Percentiles rank a stretch among this genome's conserved stretches.
These are phyloP conservation scores for Saimiri boliviensis DNA, from an alignment of 2,113 vertebrate genomes.

Conservation along the genomic window DNA sequence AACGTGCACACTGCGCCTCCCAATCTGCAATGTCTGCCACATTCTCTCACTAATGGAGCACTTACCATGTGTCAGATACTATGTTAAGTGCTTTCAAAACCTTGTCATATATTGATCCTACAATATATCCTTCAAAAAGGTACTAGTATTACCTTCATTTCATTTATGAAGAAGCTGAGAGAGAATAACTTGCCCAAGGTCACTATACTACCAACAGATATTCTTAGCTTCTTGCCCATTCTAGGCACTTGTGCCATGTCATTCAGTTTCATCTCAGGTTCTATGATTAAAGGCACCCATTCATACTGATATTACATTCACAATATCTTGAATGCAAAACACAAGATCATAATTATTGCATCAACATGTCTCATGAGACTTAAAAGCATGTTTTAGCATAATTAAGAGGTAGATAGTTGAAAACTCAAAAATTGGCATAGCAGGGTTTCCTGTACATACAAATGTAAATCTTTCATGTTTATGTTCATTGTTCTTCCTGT, in stretches of 20 bases:
- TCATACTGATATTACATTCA: neutral
- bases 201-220: neutral
- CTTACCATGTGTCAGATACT: neutral
- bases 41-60: neutral
- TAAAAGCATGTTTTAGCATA: constrained; percentile 15
- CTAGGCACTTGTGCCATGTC: neutral
- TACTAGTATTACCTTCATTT: neutral
- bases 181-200: neutral
- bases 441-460: neutral
- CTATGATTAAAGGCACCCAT: neutral
- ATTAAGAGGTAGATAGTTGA: constrained; percentile 35
- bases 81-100: neutral
- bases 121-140: neutral
- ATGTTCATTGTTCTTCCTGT: neutral
- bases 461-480: constrained; percentile 6
- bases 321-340: constrained; percentile 8
- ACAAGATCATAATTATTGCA: neutral
- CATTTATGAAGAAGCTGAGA: constrained; percentile 22
- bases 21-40: neutral
- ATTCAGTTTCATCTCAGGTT: neutral
- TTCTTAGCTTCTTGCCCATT: neutral
- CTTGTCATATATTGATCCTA: neutral
- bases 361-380: neutral
- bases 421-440: neutral
- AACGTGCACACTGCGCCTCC: neutral